Base-by-base conservation (phyloP, 2,888 invertebrate genomes). In the Cordilura impudica region DNA sequence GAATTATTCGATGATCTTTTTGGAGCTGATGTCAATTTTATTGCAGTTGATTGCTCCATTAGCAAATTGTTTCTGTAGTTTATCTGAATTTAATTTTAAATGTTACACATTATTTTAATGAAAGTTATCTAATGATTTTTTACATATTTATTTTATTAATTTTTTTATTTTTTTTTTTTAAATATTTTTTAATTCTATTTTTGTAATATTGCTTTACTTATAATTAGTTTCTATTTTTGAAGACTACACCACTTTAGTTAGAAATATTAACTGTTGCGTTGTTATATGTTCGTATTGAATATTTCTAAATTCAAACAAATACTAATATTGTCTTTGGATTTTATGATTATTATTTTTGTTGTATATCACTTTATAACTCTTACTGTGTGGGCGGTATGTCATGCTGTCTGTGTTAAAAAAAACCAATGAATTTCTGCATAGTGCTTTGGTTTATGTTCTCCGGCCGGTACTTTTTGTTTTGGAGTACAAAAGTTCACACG, bases 201-300 rank as follows among this genome's bases (percentile, higher is more conserved):
- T 71, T 61, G 0, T 54, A 39, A 26, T 60, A 4, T 7, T 18
- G 6, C 31, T 12, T 47, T 19, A 47, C 6, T 67, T 31, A 31
- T 18, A 31, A 18, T 18, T 54, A 58, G n/a, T n/a, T n/a, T n/a
- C n/a, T n/a, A n/a, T n/a, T n/a, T 51, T 29, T 10, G 31, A 10
- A 23, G 10, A 4, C 21, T 47, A 18, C 6, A 26, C 35, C 14
- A 39, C 26, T 67, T 29, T 54, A 54, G 53, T 61, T n/a, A 54
- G 19, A 72, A 21, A 29, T 58, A 66, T 16, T 26, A 65, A 58
- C 67, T 61, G 61, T 35, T 54, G 8, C 35, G 67, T 26, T 53
- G 53, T 61, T 61, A 69, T 47, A 45, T n/a, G n/a, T n/a, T n/a
- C 45, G 23, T 26, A 47, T 54, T 74, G 66, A 61, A 69, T 61